Percentiles rank a stretch among this genome's conserved stretches.
phyloP scores from a whole-genome alignment of 2,113 vertebrate species.

The Labrus mixtus region DNA sequence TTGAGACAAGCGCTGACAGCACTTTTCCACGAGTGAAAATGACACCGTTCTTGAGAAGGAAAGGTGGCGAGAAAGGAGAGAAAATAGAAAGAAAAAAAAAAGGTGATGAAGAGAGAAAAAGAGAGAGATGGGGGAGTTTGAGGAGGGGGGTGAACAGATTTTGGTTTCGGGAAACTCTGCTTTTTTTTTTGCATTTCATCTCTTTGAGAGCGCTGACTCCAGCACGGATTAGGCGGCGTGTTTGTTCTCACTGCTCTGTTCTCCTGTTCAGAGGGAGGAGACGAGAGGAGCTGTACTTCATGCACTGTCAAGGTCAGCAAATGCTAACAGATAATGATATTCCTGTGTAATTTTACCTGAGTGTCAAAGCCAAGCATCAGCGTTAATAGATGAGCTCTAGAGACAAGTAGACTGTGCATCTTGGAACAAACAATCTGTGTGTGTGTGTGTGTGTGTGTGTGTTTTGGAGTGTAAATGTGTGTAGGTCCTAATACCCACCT shows the following conservation, averaged over 20 bases:
- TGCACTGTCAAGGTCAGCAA: conserved; percentile 75
- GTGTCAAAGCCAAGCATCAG: conserved; percentile 60
- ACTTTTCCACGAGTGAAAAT: conserved; percentile 77
- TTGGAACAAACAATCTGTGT: conserved; percentile 32
- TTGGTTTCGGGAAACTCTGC: conserved; percentile 2
- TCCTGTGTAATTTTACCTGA: conserved; percentile 77
- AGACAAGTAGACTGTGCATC: conserved; percentile 7
- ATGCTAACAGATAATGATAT: conserved; percentile 77
- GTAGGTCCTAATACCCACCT: conserved; percentile 29
- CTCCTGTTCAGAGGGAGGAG: conserved; percentile 48
- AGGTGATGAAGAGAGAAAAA: conserved; percentile 4
- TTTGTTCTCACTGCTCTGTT: conserved; percentile 73
- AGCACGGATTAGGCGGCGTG: conserved; percentile 76
- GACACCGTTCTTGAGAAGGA: conserved; percentile 73
- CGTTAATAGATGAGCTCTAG: conserved; percentile 53
- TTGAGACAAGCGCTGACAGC: conserved; percentile 79
- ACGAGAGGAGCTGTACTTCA: conserved; percentile 50
- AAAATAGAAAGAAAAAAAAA: conserved; percentile 19
- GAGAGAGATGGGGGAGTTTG: conserved; percentile 2
- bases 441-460: conserved; percentile 9
- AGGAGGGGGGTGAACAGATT: neutral
- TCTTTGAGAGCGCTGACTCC: conserved; percentile 78
- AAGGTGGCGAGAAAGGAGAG: conserved; percentile 47
- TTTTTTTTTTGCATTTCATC: conserved; percentile 70
- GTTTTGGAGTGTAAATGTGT: conserved; percentile 39